Conservation (phyloP, 2,113 vertebrate genomes). For the Atlantisia rogersi region DNA sequence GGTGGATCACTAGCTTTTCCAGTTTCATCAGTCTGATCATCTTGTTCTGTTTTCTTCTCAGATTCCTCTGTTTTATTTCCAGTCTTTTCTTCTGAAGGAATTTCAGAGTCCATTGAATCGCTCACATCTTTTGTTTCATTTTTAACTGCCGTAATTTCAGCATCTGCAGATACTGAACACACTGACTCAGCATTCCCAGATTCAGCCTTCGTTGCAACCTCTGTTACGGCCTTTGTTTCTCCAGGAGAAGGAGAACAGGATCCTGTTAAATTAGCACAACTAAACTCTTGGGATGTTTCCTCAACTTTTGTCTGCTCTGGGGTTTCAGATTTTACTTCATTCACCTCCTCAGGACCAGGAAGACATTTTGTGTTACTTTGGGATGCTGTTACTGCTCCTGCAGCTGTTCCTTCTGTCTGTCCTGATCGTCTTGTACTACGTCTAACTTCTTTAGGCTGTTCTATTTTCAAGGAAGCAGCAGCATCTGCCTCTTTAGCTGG, state of each 20-base stretch:
- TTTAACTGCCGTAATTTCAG: slow-evolving; percentile 47
- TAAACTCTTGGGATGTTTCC: slow-evolving; percentile 49
- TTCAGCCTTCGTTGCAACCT: slow-evolving; percentile 37
- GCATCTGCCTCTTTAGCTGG: slow-evolving; percentile 76
- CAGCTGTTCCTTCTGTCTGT: slow-evolving; percentile 38
- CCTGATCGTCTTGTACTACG: slow-evolving; percentile 53
- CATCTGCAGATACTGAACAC: slow-evolving; percentile 53
- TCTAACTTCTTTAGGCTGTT: slow-evolving; percentile 69
- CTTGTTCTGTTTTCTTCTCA: slow-evolving; percentile 27
- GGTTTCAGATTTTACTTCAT: slow-evolving; percentile 37
- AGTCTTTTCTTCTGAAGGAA: slow-evolving; percentile 34
- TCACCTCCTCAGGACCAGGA: slow-evolving; percentile 46
- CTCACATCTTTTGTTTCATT: slow-evolving; percentile 15
- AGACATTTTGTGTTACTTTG: slow-evolving; percentile 54
- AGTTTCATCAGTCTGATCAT: slow-evolving; percentile 34
- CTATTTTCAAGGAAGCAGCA: slow-evolving; percentile 21
- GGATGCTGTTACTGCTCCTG: neutral
- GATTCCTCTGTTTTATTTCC: slow-evolving; percentile 53
- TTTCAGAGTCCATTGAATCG: slow-evolving; percentile 37
- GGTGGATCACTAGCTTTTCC: slow-evolving; percentile 52
- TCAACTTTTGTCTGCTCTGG: slow-evolving; percentile 23
- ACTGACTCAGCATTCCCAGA: neutral
- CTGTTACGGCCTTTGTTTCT: slow-evolving; percentile 52
- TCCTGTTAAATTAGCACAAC: slow-evolving; percentile 30
- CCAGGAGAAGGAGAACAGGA: slow-evolving; percentile 17